These are phyloP conservation scores for Octopus sinensis DNA, from an alignment of 1,140 invertebrate genomes.

Conservation along the genomic window DNA sequence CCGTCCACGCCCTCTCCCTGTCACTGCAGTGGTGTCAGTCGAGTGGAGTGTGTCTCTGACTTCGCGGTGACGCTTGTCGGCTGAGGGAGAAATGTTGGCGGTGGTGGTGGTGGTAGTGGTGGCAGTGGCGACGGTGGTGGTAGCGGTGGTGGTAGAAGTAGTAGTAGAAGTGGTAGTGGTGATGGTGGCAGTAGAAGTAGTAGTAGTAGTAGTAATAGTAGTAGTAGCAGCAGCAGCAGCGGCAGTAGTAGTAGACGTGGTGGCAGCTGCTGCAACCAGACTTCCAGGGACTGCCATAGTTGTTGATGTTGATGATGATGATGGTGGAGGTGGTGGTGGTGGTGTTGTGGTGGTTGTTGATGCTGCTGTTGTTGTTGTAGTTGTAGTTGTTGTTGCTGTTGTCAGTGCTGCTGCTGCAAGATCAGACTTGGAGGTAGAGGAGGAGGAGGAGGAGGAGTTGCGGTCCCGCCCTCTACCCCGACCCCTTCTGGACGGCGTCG, in stretches of 20 bases:
- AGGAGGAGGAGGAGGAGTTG: conserved; percentile 25
- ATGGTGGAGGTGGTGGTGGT: neutral
- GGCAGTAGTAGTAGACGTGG: conserved; percentile 19
- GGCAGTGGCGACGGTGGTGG: conserved; percentile 18
- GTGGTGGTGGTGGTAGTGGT: conserved; percentile 16
- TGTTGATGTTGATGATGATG: neutral
- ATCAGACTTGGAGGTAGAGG: conserved; percentile 26
- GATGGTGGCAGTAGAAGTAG: neutral
- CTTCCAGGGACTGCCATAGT: neutral
- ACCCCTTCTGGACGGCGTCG: conserved; percentile 18
- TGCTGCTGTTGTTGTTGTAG: neutral
- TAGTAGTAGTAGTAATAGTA: neutral
- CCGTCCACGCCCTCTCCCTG: conserved; percentile 8
- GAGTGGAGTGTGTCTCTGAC: conserved; percentile 12
- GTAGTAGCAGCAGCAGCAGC: conserved; percentile 13
- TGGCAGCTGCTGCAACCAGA: neutral
- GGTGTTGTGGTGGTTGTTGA: neutral
- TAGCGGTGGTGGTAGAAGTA: neutral
- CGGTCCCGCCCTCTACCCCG: conserved; percentile 29
- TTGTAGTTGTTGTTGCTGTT: neutral
- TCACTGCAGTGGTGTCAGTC: neutral
- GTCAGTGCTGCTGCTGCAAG: conserved; percentile 12
- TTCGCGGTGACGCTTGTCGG: conserved; percentile 9
- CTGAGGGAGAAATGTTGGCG: conserved; percentile 12
- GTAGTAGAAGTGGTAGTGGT: neutral